Conservation (phyloP, 2,888 invertebrate species). For the Orchesellides sinensis region DNA sequence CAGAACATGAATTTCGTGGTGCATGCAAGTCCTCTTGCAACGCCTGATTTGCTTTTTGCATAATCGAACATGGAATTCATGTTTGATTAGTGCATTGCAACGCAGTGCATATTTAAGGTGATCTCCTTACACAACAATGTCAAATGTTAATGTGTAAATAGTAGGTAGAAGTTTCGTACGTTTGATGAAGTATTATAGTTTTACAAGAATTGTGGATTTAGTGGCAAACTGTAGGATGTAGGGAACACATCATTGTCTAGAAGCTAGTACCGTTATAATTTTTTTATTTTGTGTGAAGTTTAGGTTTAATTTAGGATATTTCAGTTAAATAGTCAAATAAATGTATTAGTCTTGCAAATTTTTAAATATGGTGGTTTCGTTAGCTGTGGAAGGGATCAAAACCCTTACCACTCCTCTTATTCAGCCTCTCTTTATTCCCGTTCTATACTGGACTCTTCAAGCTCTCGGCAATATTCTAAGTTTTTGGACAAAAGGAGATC, state of each 20-base stretch:
- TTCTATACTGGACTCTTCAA: constrained; percentile 32
- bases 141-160: neutral
- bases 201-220: no score
- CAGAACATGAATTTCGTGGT: neutral
- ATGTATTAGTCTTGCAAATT: neutral
- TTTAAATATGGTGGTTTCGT: neutral
- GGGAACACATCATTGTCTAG: no score
- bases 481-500: constrained; percentile 44
- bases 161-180: neutral
- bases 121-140: neutral
- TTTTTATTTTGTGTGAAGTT: neutral
- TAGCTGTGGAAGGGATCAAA: neutral
- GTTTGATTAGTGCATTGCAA: neutral
- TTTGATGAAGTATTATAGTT: neutral
- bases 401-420: constrained; percentile 20
- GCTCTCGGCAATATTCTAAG: constrained; percentile 25
- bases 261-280: no score
- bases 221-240: neutral
- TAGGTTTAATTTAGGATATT: no score
- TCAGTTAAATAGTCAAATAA: no score
- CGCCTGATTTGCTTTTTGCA: neutral
- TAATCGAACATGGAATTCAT: neutral
- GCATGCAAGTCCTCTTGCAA: neutral
- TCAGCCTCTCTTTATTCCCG: constrained; percentile 47
- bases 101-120: neutral